phyloP scores from a whole-genome alignment of 2,797 vertebrate genomes.

The Myotis vivesi region DNA sequence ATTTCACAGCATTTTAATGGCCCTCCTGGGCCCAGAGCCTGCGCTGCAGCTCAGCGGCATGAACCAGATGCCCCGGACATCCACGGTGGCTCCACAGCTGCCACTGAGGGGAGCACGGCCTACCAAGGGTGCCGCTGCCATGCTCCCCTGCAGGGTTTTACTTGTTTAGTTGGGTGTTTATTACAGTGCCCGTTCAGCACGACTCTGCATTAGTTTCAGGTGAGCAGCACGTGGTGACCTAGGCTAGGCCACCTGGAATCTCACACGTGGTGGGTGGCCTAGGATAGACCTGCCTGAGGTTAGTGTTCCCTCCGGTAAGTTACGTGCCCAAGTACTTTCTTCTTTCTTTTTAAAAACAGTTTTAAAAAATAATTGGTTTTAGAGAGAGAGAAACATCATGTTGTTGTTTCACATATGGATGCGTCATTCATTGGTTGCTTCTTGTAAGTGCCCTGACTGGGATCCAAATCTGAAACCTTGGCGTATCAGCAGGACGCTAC shows the following conservation, averaged over 20 bases:
- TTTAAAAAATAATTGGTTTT: neutral
- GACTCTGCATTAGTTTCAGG: neutral
- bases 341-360: neutral
- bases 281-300: neutral
- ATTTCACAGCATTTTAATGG: too few relatives aligned
- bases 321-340: neutral
- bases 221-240: too few relatives aligned
- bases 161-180: neutral
- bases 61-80: neutral
- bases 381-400: neutral
- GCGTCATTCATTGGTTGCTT: neutral
- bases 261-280: too few relatives aligned
- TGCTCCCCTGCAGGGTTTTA: neutral
- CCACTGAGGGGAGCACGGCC: neutral
- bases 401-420: neutral
- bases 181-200: too few relatives aligned
- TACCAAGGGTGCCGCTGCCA: too few relatives aligned
- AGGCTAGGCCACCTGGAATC: too few relatives aligned
- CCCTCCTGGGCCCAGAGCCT: neutral
- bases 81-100: too few relatives aligned
- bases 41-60: neutral
- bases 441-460: neutral
- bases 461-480: neutral
- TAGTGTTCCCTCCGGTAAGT: neutral
- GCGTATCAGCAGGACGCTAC: accelerated